Conservation (phyloP, 1,140 invertebrate genomes). For the Melipona quadrifasciata region DNA sequence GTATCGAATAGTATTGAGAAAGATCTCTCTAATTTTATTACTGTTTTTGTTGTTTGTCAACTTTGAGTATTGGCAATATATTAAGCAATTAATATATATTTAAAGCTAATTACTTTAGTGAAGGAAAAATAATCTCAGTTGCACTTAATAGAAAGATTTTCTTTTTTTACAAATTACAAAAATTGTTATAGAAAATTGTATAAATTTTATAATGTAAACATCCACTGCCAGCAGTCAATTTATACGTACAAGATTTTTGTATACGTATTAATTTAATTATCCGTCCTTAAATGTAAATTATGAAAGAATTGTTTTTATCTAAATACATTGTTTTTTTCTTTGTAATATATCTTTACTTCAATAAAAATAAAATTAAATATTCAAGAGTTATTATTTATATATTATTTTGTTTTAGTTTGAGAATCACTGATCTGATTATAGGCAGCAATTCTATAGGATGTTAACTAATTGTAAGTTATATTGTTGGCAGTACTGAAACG, state of each 20-base stretch:
- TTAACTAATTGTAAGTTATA: not conserved
- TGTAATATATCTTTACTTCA: slow-evolving; percentile 39
- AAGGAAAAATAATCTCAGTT: not conserved
- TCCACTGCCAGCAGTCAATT: slow-evolving; percentile 23
- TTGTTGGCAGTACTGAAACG: slow-evolving; percentile 6
- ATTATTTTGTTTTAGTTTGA: not conserved
- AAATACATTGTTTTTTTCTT: not conserved
- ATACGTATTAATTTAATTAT: slow-evolving; percentile 2
- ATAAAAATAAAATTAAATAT: slow-evolving; percentile 30
- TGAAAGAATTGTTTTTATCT: not conserved
- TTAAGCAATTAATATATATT: not conserved
- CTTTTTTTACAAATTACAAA: no score
- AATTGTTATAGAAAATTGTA: not conserved
- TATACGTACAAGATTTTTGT: slow-evolving; percentile 12
- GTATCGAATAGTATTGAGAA: not conserved
- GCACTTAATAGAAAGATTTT: not conserved
- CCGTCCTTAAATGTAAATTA: slow-evolving; percentile 4
- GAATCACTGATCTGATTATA: not conserved
- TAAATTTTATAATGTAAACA: slow-evolving; percentile 14
- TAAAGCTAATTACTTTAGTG: slow-evolving; percentile 2
- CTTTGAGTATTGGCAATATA: not conserved
- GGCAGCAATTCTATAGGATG: not conserved
- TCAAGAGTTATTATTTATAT: not conserved
- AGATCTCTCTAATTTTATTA: slow-evolving; percentile 22
- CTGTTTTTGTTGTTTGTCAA: not conserved